These are phyloP conservation scores for Autographa gamma DNA, from an alignment of 2,888 invertebrate species.

Conservation along the genomic window DNA sequence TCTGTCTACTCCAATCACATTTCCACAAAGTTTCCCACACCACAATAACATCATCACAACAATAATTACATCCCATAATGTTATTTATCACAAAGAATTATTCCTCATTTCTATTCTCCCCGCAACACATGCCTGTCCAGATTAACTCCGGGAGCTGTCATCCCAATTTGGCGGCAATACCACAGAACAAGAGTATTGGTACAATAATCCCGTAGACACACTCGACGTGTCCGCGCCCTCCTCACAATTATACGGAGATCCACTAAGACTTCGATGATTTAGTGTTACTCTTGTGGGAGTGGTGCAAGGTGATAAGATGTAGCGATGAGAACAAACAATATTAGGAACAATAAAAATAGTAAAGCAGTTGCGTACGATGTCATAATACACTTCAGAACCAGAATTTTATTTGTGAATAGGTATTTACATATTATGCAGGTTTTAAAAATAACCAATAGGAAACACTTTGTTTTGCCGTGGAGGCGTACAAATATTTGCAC, in stretches of 20 bases:
- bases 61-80: no score
- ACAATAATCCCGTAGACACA: constrained; percentile 26
- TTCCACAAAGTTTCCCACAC: no score
- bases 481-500: no score
- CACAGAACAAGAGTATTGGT: constrained; percentile 28
- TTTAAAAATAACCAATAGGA: no score
- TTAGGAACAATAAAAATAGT: no score
- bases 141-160: constrained; percentile 13
- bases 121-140: background rate
- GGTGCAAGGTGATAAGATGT: constrained; percentile 21
- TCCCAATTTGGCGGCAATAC: constrained; percentile 13
- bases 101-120: background rate
- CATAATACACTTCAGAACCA: no score
- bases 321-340: no score
- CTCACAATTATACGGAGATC: constrained; percentile 66
- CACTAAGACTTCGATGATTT: constrained; percentile 67
- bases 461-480: no score
- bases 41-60: background rate
- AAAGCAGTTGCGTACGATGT: no score
- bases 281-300: constrained; percentile 43
- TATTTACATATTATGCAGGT: no score
- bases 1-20: no score
- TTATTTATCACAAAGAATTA: background rate
- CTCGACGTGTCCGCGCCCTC: constrained; percentile 39
- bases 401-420: no score